Evolutionary conservation across 2,797 vertebrate genomes (phyloP).

Genomic region (Cyclopterus lumpus): DNA sequence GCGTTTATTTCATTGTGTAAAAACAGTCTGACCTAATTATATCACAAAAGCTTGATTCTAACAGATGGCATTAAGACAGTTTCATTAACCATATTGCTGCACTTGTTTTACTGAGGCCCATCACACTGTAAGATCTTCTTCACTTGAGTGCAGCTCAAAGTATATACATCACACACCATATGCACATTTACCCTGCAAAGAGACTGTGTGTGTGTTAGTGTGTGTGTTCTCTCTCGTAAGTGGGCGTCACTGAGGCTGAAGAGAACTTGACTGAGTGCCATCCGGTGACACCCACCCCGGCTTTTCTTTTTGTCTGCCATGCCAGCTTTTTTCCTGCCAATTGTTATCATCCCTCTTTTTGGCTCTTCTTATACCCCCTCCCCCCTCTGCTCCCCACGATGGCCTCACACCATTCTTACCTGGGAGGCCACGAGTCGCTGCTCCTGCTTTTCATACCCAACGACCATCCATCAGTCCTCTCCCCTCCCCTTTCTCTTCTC

Average conservation of each 20-base stretch:
- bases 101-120: constrained; percentile 28
- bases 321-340: constrained; percentile 46
- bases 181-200: constrained; percentile 34
- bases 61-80: constrained; percentile 20
- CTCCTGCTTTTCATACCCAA: constrained; percentile 68
- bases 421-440: constrained; percentile 68
- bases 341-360: constrained; percentile 53
- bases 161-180: constrained; percentile 32
- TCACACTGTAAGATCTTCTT: constrained; percentile 2
- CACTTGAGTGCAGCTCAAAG: constrained; percentile 40
- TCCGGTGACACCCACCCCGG: constrained; percentile 60
- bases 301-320: constrained; percentile 49
- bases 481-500: constrained; percentile 50
- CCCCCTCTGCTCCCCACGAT: background rate
- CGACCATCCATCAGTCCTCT: constrained; percentile 44
- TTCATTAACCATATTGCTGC: constrained; percentile 32
- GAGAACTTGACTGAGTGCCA: constrained; percentile 69
- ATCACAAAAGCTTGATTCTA: constrained; percentile 35
- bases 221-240: constrained; percentile 24
- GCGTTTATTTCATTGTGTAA: constrained; percentile 39
- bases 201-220: constrained; percentile 26
- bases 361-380: constrained; percentile 7
- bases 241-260: constrained; percentile 64
- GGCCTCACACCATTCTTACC: constrained; percentile 70
- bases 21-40: constrained; percentile 57